These are phyloP conservation scores for Zoanthus solanderi DNA, from an alignment of 92 coral and sea anemone genomes.

Conservation along the genomic window DNA sequence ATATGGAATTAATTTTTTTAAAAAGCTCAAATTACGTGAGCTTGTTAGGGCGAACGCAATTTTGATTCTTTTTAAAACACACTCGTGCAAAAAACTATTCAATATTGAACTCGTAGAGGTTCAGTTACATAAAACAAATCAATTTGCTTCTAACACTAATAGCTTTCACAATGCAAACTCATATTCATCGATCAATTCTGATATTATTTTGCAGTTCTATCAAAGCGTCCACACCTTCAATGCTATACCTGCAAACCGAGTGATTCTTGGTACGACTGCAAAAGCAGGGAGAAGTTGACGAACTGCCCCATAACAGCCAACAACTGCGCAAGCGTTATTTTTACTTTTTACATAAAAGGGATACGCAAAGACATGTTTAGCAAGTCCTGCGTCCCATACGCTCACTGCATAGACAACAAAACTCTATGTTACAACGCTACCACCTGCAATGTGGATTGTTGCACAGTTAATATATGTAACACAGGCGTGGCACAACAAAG, in stretches of 20 bases:
- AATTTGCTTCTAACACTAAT: too few species aligned
- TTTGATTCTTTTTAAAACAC: too few species aligned
- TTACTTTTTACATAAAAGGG: conserved; percentile 26
- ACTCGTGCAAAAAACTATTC: too few species aligned
- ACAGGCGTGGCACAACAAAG: not conserved
- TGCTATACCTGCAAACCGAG: conserved; percentile 69
- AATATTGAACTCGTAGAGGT: too few species aligned
- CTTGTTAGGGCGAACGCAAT: too few species aligned
- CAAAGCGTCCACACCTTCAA: conserved; percentile 38
- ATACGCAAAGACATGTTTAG: conserved; percentile 41
- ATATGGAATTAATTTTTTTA: too few species aligned
- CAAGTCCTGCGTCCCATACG: conserved; percentile 32
- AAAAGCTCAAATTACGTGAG: too few species aligned
- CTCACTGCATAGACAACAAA: conserved; percentile 21
- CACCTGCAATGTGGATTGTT: conserved; percentile 1
- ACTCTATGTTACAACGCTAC: conserved; percentile 26
- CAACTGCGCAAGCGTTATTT: conserved; percentile 50
- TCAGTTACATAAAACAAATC: too few species aligned
- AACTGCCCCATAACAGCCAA: conserved; percentile 60
- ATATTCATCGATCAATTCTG: too few species aligned
- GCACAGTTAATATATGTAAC: conserved; percentile 7
- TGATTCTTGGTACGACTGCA: conserved; percentile 69
- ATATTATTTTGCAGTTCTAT: not conserved
- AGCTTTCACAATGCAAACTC: too few species aligned
- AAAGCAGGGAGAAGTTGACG: conserved; percentile 44